Percentiles rank a stretch among this genome's conserved stretches.
Evolutionary conservation across 2,888 invertebrate species (phyloP).

Genomic region (Ormyrus rosae): DNA sequence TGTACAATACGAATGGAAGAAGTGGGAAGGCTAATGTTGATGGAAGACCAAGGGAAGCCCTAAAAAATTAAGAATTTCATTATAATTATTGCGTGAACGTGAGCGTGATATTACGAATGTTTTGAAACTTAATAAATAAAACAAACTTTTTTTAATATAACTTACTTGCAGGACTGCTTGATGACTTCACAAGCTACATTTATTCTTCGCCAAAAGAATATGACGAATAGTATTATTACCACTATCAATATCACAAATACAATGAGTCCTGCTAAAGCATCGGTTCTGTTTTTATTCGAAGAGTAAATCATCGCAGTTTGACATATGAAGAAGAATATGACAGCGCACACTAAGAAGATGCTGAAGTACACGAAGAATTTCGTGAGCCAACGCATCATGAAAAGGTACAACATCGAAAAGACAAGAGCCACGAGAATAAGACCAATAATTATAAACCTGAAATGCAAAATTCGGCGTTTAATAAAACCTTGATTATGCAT

Average conservation of each 20-base stretch:
- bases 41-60: slow-evolving; percentile 90
- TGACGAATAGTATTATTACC: slow-evolving; percentile 84
- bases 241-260: slow-evolving; percentile 80
- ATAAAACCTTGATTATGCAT: neutral
- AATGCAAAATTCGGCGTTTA: slow-evolving; percentile 45
- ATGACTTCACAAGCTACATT: slow-evolving; percentile 93
- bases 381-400: slow-evolving; percentile 92
- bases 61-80: slow-evolving; percentile 75
- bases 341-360: slow-evolving; percentile 83
- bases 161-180: slow-evolving; percentile 91
- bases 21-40: slow-evolving; percentile 93
- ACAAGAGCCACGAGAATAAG: slow-evolving; percentile 81
- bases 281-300: neutral
- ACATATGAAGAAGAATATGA: slow-evolving; percentile 82
- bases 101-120: slow-evolving; percentile 12
- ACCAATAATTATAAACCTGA: slow-evolving; percentile 83
- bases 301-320: slow-evolving; percentile 76
- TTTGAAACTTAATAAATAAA: slow-evolving; percentile 2
- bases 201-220: slow-evolving; percentile 90
- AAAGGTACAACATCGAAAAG: slow-evolving; percentile 90
- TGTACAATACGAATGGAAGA: slow-evolving; percentile 90
- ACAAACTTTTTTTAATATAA: slow-evolving; percentile 68
- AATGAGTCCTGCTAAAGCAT: slow-evolving; percentile 80
- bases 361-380: slow-evolving; percentile 91
- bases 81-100: neutral